Evolutionary conservation across 1,140 invertebrate genomes (phyloP).

Genomic region (Caligus rogercresseyi): DNA sequence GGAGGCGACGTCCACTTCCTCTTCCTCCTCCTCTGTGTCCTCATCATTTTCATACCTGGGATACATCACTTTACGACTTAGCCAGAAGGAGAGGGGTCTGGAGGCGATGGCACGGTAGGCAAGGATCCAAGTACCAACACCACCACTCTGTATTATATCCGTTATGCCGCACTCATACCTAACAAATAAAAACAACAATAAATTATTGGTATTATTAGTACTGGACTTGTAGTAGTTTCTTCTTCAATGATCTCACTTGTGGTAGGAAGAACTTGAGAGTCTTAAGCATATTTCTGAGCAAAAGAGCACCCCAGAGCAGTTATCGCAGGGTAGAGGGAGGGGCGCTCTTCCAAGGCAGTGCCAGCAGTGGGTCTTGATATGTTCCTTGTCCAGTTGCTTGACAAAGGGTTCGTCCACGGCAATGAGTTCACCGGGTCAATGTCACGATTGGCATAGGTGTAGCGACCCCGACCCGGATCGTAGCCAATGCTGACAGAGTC

Average conservation of each 20-base stretch:
- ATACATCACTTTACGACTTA: neutral
- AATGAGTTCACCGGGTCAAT: constrained; percentile 8
- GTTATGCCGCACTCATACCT: constrained; percentile 12
- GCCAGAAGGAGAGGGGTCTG: neutral
- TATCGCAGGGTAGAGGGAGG: neutral
- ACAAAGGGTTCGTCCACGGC: neutral
- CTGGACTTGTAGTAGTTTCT: neutral
- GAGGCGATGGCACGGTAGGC: neutral
- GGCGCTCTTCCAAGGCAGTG: neutral
- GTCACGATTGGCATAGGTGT: neutral
- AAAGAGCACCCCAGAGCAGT: constrained; percentile 5
- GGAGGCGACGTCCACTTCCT: neutral
- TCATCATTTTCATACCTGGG: too few relatives aligned
- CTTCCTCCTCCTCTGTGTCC: neutral
- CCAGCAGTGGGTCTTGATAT: neutral
- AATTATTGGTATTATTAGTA: neutral
- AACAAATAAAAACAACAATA: neutral
- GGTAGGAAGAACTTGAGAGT: neutral
- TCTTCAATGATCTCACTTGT: neutral
- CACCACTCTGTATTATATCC: constrained; percentile 1
- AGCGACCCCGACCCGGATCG: neutral
- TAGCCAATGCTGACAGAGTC: neutral
- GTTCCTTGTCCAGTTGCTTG: neutral
- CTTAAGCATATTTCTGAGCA: neutral
- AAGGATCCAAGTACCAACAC: constrained; percentile 9